Evolutionary conservation across 1,140 invertebrate species (phyloP).

Genomic region (Bombus fervidus): DNA sequence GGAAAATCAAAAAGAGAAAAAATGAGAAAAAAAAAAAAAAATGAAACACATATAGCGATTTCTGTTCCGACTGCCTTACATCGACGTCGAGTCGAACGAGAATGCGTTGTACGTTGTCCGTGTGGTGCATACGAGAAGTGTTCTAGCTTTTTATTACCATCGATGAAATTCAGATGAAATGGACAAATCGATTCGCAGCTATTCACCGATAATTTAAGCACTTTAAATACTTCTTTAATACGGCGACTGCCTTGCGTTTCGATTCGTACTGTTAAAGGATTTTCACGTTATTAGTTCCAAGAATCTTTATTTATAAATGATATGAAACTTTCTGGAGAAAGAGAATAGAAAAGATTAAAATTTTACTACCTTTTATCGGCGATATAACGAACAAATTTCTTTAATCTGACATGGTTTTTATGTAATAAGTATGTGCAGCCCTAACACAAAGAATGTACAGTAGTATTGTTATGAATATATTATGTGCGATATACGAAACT

Average conservation of each 20-base stretch:
- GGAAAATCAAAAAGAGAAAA: background rate
- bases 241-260: background rate
- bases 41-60: conserved; percentile 32
- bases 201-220: background rate
- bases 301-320: background rate
- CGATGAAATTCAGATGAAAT: background rate
- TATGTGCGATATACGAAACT: background rate
- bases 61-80: conserved; percentile 33
- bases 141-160: conserved; percentile 19
- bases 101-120: conserved; percentile 15
- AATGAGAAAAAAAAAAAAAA: background rate
- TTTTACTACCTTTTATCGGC: background rate
- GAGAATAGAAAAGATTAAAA: background rate
- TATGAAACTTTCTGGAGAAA: background rate
- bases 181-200: background rate
- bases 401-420: background rate
- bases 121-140: conserved; percentile 27
- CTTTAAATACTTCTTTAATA: too few species aligned
- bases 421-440: too few species aligned
- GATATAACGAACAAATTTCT: background rate
- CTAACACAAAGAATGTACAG: background rate
- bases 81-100: conserved; percentile 9
- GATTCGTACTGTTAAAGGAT: background rate
- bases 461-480: background rate
- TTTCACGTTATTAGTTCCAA: background rate